These are phyloP conservation scores for Alca torda DNA, from an alignment of 2,797 vertebrate genomes.

Conservation along the genomic window DNA sequence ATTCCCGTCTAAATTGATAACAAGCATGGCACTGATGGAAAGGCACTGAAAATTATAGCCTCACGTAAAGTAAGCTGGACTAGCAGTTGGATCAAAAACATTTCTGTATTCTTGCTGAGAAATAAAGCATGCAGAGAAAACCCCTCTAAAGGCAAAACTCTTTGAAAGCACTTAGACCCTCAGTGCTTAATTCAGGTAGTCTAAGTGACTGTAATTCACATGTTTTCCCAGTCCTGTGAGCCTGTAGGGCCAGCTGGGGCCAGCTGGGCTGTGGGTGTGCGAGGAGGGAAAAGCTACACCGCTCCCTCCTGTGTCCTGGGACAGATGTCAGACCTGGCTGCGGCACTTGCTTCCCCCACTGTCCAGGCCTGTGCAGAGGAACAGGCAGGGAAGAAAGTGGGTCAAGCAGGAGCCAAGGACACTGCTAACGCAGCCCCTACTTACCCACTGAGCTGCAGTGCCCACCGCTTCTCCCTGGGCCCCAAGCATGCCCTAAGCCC, in stretches of 20 bases:
- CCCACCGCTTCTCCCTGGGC: rapidly evolving
- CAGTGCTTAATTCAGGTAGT: slow-evolving; percentile 60
- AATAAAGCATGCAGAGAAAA: not conserved
- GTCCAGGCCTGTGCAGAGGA: not conserved
- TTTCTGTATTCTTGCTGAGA: not conserved
- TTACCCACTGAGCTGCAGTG: not conserved
- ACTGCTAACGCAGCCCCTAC: rapidly evolving
- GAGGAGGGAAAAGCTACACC: not conserved
- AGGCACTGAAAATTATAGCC: not conserved
- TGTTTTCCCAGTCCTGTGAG: not conserved
- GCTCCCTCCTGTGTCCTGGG: not conserved
- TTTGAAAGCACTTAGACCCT: not conserved
- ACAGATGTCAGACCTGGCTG: not conserved
- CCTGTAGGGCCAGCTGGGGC: slow-evolving; percentile 9
- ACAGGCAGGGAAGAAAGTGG: rapidly evolving
- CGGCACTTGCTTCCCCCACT: rapidly evolving
- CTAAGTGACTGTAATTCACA: slow-evolving; percentile 6
- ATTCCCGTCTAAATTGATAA: not conserved
- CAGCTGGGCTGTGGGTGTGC: not conserved
- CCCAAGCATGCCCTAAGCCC: rapidly evolving
- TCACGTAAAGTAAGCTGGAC: not conserved
- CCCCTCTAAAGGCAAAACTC: not conserved
- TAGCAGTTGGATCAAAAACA: not conserved
- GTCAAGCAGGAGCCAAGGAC: not conserved
- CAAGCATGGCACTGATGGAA: not conserved